Evolutionary conservation across 2,797 vertebrate genomes (phyloP).

Genomic region (Acanthiza pusilla): DNA sequence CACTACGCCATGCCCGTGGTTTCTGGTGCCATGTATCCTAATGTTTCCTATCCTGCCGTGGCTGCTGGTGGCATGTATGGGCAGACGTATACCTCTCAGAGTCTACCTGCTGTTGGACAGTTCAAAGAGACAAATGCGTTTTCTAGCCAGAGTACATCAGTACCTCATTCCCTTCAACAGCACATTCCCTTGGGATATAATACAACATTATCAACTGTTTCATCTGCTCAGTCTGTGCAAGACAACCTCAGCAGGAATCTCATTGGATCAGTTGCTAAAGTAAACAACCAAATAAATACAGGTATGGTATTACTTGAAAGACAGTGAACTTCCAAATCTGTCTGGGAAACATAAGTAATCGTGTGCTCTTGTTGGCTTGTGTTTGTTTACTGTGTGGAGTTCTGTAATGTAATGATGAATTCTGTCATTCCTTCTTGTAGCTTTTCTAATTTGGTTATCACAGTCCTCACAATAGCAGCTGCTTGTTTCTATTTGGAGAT

Average conservation of each 20-base stretch:
- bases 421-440: neutral
- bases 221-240: constrained; percentile 65
- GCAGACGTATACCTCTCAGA: constrained; percentile 78
- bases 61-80: constrained; percentile 80
- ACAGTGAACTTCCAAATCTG: neutral
- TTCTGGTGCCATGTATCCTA: constrained; percentile 76
- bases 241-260: constrained; percentile 66
- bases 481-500: neutral
- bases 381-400: neutral
- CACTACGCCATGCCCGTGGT: constrained; percentile 61
- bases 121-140: constrained; percentile 57
- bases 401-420: neutral
- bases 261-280: constrained; percentile 55
- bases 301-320: constrained; percentile 69
- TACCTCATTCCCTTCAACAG: constrained; percentile 73
- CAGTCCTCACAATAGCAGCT: neutral
- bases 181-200: constrained; percentile 75
- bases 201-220: constrained; percentile 37
- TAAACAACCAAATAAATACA: constrained; percentile 78
- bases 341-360: neutral
- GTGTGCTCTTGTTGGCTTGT: neutral
- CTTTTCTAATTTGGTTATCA: neutral
- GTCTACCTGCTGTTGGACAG: constrained; percentile 46
- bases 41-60: constrained; percentile 81
- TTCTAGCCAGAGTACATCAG: constrained; percentile 70